Evolutionary conservation across 2,113 vertebrate genomes (phyloP).

Genomic region (Plecturocebus donacophilus): DNA sequence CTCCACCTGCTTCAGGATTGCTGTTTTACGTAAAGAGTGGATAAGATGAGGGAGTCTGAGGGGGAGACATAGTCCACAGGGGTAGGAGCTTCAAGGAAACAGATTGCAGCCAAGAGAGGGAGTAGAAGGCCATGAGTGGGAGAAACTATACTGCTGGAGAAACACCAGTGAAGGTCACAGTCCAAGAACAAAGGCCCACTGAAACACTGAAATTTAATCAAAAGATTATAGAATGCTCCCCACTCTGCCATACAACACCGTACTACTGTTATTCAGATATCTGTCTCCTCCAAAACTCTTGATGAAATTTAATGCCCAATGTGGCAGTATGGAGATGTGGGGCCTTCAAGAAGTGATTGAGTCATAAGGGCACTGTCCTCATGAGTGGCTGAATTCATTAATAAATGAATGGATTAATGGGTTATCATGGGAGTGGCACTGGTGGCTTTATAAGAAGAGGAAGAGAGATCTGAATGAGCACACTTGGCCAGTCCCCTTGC

Average conservation of each 20-base stretch:
- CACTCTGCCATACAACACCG: background rate
- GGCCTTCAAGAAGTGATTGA: background rate
- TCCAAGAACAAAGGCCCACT: background rate
- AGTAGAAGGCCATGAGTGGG: fast-evolving
- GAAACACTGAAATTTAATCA: background rate
- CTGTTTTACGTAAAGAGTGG: background rate
- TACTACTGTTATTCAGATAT: background rate
- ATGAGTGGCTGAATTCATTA: background rate
- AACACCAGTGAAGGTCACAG: background rate
- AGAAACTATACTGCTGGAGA: background rate
- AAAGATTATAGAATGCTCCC: background rate
- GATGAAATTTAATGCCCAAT: background rate
- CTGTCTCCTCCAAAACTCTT: background rate
- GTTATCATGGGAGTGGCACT: background rate
- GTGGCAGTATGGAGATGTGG: background rate
- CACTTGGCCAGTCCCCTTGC: background rate
- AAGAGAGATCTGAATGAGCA: background rate
- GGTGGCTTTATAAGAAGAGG: background rate
- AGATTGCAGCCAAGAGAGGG: background rate
- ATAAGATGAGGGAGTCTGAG: no score
- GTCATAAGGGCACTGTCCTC: background rate
- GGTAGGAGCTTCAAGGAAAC: background rate
- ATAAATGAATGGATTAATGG: background rate
- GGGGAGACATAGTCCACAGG: background rate
- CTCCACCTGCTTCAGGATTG: background rate